A percentile compares a stretch with the other conserved stretches of the same genome.
These are phyloP conservation scores for Didymodactylos carnosus DNA, from an alignment of 2,888 invertebrate genomes.

Conservation along the genomic window DNA sequence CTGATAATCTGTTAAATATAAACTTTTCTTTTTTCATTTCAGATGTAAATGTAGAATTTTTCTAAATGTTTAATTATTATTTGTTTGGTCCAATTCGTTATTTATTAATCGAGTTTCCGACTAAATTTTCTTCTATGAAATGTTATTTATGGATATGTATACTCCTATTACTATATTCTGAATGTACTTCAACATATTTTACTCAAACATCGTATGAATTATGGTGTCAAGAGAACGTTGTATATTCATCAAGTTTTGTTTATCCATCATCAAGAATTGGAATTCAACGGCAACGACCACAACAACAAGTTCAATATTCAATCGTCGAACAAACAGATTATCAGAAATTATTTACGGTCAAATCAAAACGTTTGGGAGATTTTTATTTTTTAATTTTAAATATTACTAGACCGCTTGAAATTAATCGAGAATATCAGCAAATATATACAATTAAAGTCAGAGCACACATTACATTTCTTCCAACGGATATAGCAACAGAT, in stretches of 20 bases:
- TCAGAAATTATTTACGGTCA: background rate
- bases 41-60: too few species aligned
- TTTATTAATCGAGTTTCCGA: too few species aligned
- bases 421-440: background rate
- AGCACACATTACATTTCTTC: background rate
- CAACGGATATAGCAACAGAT: too few species aligned
- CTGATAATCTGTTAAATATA: too few species aligned
- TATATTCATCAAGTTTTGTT: background rate
- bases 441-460: background rate
- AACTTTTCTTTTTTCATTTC: too few species aligned
- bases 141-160: too few species aligned
- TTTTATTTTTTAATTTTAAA: background rate
- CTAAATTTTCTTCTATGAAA: too few species aligned
- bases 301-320: background rate
- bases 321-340: background rate
- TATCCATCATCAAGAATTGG: too few species aligned
- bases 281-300: background rate
- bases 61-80: too few species aligned
- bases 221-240: background rate
- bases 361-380: background rate
- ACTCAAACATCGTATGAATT: background rate
- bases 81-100: too few species aligned
- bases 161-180: too few species aligned
- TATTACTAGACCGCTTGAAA: background rate
- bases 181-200: too few species aligned